Evolutionary conservation across 2,888 invertebrate genomes (phyloP), one percentile per base, ranked within the genome.

Genomic region (Resseliella maxima): DNA sequence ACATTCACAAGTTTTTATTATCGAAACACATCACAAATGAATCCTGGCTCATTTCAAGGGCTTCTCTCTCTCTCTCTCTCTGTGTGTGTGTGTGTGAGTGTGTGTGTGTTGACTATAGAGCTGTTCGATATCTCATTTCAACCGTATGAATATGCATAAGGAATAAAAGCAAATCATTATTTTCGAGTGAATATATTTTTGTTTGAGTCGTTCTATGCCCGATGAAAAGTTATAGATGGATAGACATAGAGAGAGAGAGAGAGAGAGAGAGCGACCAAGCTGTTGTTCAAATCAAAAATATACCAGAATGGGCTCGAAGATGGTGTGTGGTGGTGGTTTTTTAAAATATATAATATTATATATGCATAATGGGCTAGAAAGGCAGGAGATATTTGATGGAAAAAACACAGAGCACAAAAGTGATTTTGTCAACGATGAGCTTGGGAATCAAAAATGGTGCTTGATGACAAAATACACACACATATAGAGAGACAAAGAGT

Each of bases 351-450:
- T 12, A n/a, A n/a, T n/a, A n/a, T n/a, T n/a, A 41, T 50, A 8
- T 50, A 72, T 72, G 72, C 31, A 72, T 72, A 31, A 72, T 31
- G 72, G 18, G 72, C 8, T 31, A 31, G 72, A 72, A 18, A 72
- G 18, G 18, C 0, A 31, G 31, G 31, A n/a, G 6, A 24, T 0
- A 59, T 2, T 59, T 3, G 24, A 72, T 31, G 31, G 2, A 15
- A 72, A 72, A 31, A 72, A 31, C 6, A 72, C 5, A 72, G 10
- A 72, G 31, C 1, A 59, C 6, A 59, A 83, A 83, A 38, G 38
- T 83, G 38, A 83, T 83, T 83, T n/a, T 38, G 83, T 83, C 83
- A 83, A 83, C 83, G 83, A 83, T 83, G 38, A 83, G 83, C 83
- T 83, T 83, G 83, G 83, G 83, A 83, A 83, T 83, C 83, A n/a